Evolutionary conservation across 2,113 vertebrate species (phyloP), one percentile per base, ranked within the genome.

Genomic region (Synchiropus splendidus): DNA sequence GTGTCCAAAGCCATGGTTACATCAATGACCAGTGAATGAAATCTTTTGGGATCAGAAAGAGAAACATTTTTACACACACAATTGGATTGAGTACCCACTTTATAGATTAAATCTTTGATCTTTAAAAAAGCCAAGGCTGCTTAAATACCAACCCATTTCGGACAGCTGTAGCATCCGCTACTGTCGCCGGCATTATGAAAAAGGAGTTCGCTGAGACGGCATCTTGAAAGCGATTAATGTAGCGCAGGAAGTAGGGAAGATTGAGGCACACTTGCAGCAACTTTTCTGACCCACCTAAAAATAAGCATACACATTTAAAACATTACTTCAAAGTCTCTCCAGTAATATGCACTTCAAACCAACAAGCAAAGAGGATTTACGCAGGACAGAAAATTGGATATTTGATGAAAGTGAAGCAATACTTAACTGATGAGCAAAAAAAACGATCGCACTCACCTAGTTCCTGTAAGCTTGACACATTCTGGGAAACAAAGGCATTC

Each of bases 171-270:
- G 95, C 95, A 38, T 99, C 95, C 2, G 92, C 92, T 37, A 99
- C 95, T 0, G 95, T 99, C 12, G 95, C 95, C 0, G 95, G 95
- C 95, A 99, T 99, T 67, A 99, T 97, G 52, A 99, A 99, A 73
- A 99, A 99, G 1, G 93, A 98, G 65, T 94, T 98, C 59, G 95
- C 93, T 1, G 91, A 88, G 36, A 99, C 93, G 0, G 95, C 94
- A n/a, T 98, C 95, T 72, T 99, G 95, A 61, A 98, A 97, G n/a
- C 95, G 90, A 75, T 99, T 99, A 64, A 99, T 99, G 81, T 99
- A 99, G 57, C 95, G 88, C 44, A 99, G 74, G 58, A 99, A 99
- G 77, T 99, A 99, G 0, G 95, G 95, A 66, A 99, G 87, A 75
- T 98, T 99, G 77, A 99, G 82, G 81, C 95, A 99, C 54, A 99